Evolutionary conservation across 2,113 vertebrate genomes (phyloP).

Genomic region (Gallinago paraguaiae): DNA sequence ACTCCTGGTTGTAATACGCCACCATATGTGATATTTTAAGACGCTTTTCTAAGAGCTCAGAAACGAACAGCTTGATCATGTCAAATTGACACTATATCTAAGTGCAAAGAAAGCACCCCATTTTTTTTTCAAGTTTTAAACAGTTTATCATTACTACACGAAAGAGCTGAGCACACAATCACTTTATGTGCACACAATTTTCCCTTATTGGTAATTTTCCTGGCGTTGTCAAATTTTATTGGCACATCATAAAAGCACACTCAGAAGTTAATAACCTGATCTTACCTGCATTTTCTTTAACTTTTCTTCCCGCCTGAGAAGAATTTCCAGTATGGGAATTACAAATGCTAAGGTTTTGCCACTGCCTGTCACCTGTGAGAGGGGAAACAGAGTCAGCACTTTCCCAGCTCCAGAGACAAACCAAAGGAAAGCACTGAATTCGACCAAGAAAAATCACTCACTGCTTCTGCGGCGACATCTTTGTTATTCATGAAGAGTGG

Average conservation of each 20-base stretch:
- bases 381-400: not conserved
- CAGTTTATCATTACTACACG: not conserved
- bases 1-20: not conserved
- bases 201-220: rapidly evolving
- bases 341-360: conserved; percentile 96
- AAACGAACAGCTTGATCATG: not conserved
- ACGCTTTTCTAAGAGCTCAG: not conserved
- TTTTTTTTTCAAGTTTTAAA: not conserved
- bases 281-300: conserved; percentile 91
- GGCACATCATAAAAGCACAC: rapidly evolving
- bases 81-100: not conserved
- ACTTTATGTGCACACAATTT: rapidly evolving
- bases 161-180: not conserved
- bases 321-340: conserved; percentile 91
- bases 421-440: rapidly evolving
- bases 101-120: not conserved
- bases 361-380: conserved; percentile 89
- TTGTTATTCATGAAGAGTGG: conserved; percentile 97
- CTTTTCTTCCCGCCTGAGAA: conserved; percentile 88
- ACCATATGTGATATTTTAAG: not conserved
- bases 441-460: conserved; percentile 64
- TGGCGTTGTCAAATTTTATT: not conserved
- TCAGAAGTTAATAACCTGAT: rapidly evolving
- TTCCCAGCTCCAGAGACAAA: not conserved
- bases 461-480: conserved; percentile 94